phyloP scores from a whole-genome alignment of 2,797 vertebrate genomes.

The Muscicapa comitata region DNA sequence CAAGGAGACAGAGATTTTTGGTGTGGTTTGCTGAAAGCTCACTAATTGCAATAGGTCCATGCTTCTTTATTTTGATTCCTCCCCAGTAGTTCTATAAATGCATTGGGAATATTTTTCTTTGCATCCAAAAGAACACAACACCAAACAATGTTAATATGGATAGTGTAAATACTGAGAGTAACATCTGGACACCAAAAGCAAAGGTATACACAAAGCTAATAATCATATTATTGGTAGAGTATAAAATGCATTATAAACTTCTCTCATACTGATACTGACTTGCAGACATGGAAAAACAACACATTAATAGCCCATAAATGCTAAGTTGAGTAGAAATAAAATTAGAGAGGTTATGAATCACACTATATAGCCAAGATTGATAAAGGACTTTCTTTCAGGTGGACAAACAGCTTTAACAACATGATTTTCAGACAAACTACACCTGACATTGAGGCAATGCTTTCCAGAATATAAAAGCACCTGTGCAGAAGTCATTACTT shows the following conservation, averaged over 20 bases:
- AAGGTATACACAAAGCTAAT: neutral
- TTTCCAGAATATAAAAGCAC: neutral
- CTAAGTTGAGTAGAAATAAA: neutral
- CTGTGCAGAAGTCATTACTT: neutral
- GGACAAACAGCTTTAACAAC: neutral
- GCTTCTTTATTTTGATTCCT: neutral
- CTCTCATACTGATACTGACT: neutral
- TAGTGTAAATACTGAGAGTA: neutral
- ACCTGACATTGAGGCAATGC: neutral
- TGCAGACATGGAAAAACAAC: neutral
- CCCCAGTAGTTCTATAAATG: neutral
- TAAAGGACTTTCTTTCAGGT: neutral
- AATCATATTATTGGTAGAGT: neutral
- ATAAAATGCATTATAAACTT: neutral
- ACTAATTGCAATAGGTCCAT: neutral
- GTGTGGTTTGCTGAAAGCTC: neutral
- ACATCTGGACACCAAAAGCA: neutral
- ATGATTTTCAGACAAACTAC: neutral
- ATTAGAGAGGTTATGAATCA: neutral
- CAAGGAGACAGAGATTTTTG: neutral
- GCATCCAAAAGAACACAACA: neutral
- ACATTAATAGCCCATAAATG: conserved; percentile 3
- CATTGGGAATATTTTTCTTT: neutral
- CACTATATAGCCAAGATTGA: neutral
- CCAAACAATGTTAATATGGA: neutral